Evolutionary conservation across 2,797 vertebrate genomes (phyloP), one percentile per base, ranked within the genome.

Genomic region (Danionella dracula): DNA sequence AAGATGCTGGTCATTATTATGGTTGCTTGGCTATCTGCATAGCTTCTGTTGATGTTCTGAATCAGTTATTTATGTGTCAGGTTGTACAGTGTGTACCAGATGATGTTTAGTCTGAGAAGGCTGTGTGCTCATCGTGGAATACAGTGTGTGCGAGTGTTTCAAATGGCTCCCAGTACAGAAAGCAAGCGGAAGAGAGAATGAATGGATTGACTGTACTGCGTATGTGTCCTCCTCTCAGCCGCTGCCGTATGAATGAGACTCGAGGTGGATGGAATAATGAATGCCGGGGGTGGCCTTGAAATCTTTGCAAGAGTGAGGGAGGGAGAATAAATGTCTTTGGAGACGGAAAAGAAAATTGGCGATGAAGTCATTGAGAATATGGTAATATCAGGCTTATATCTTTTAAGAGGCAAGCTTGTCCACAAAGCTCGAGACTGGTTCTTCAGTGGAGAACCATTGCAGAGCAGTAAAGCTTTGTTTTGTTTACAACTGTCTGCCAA

Each of bases 331-430:
- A 31, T 70, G 53, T 76, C 80, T 71, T 65, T 1, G 34, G 71
- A 75, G 77, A 76, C 72, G n/a, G 35, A 70, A 32, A 42, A 65
- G 71, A 60, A 61, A 77, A 72, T 27, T 56, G 70, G 78, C 74
- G 73, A 76, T 77, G 68, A 78, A 82, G 77, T 59, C 61, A 71
- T 50, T 17, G 40, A 58, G 10, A 62, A 68, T 55, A 63, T 60
- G 60, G 68, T 62, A 20, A 56, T 75, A n/a, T n/a, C n/a, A n/a
- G n/a, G 45, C 65, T 55, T 9, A 60, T 70, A 44, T 65, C 71
- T 64, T 58, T 64, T 65, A 76, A 60, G 61, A 16, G 17, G 5
- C 37, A n/a, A 45, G 50, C 7, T 38, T 12, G 38, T 49, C 54
- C 63, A 46, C 41, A 68, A 34, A 71, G 59, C 42, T 50, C 51